These are phyloP conservation scores for Heterotilapia buettikoferi DNA, from an alignment of 2,113 vertebrate genomes.

Conservation along the genomic window DNA sequence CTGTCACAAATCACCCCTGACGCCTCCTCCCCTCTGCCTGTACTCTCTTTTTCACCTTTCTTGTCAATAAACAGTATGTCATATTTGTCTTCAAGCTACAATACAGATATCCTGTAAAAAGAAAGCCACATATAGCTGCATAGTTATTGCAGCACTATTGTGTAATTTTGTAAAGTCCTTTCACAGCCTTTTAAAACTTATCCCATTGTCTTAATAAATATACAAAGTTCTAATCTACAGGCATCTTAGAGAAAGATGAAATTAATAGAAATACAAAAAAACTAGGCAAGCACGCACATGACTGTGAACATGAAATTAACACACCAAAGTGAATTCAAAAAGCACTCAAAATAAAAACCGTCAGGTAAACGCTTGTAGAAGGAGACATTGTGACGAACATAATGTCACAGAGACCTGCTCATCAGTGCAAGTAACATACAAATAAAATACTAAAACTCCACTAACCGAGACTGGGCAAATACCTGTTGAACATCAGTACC, in stretches of 20 bases:
- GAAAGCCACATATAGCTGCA: background rate
- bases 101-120: background rate
- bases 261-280: background rate
- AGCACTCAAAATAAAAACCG: background rate
- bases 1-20: background rate
- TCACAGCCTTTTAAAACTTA: background rate
- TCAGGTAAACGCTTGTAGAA: background rate
- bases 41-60: background rate
- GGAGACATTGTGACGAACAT: accelerated
- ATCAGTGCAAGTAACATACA: background rate
- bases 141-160: background rate
- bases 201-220: background rate
- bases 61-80: background rate
- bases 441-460: background rate
- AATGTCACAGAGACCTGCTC: background rate
- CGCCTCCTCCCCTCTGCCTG: background rate
- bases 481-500: accelerated
- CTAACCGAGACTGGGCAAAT: accelerated
- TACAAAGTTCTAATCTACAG: background rate
- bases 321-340: background rate
- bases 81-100: background rate
- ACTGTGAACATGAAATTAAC: background rate
- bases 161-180: background rate
- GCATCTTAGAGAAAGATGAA: background rate
- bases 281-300: background rate